These are phyloP conservation scores for Azorinus chamasolen DNA, from an alignment of 2,888 invertebrate species.

Conservation along the genomic window DNA sequence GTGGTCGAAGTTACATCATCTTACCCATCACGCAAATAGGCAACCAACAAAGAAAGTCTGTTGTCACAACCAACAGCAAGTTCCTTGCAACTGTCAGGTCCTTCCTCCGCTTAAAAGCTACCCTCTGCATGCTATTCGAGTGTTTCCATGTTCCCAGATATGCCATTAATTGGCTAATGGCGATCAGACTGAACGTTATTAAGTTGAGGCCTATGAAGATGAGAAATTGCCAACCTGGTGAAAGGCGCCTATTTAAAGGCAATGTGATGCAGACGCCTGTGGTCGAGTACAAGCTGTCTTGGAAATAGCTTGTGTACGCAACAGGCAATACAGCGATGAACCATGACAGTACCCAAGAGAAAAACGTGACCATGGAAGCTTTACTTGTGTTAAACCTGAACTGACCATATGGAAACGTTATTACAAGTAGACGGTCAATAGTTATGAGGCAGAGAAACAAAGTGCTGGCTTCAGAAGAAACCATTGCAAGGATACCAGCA, in stretches of 20 bases:
- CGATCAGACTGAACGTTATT: conserved; percentile 17
- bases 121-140: not conserved
- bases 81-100: conserved; percentile 30
- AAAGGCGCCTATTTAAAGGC: conserved; percentile 80
- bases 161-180: conserved; percentile 14
- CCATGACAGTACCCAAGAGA: conserved; percentile 76
- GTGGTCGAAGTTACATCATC: no score
- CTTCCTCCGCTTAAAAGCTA: conserved; percentile 10
- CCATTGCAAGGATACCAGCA: conserved; percentile 65
- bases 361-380: conserved; percentile 61
- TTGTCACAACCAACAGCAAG: conserved; percentile 27
- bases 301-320: conserved; percentile 77
- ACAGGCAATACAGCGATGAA: conserved; percentile 79
- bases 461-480: conserved; percentile 89
- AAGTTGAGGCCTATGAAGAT: conserved; percentile 81
- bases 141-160: conserved; percentile 3
- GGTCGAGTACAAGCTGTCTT: conserved; percentile 78
- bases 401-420: conserved; percentile 88
- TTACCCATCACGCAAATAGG: conserved; percentile 65
- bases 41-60: conserved; percentile 77
- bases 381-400: conserved; percentile 63
- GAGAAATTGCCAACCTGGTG: conserved; percentile 83
- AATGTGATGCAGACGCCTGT: conserved; percentile 82
- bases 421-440: conserved; percentile 89
- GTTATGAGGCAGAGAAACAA: conserved; percentile 89